These are phyloP conservation scores for Bactericera cockerelli DNA, from an alignment of 1,140 invertebrate genomes.

Conservation along the genomic window DNA sequence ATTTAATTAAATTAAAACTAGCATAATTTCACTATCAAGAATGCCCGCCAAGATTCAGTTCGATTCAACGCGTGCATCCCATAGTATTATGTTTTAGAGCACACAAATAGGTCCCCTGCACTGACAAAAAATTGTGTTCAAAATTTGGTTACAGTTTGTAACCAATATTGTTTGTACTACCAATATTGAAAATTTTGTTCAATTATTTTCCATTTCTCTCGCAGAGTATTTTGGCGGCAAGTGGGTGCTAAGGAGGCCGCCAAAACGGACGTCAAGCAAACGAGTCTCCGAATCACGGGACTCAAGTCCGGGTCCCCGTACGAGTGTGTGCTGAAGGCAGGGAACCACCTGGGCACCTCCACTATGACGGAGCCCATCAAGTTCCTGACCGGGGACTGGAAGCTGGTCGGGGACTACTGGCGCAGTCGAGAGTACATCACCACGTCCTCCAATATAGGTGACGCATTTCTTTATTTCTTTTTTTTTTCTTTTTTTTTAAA, in stretches of 20 bases:
- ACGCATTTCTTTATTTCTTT: no score
- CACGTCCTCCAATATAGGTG: conserved; percentile 40
- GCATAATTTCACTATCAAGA: no score
- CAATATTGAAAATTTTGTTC: no score
- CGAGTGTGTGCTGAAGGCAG: conserved; percentile 64
- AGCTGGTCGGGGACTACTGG: conserved; percentile 3
- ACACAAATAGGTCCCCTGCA: no score
- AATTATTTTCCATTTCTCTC: conserved; percentile 3
- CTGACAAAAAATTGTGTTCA: no score
- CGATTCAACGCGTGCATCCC: no score
- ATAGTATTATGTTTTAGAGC: no score
- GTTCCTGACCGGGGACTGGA: conserved; percentile 41
- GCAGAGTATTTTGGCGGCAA: conserved; percentile 36
- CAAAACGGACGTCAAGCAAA: conserved; percentile 54
- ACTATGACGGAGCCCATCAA: conserved; percentile 49
- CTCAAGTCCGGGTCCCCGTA: conserved; percentile 54
- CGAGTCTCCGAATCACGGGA: conserved; percentile 44
- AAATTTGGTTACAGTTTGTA: no score
- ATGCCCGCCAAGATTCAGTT: no score
- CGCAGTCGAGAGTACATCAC: conserved; percentile 38
- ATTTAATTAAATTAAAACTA: background rate
- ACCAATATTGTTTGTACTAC: no score
- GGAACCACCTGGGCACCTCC: conserved; percentile 60
- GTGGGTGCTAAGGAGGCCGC: conserved; percentile 32
- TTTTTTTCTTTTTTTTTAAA: no score